These are phyloP conservation scores for Scaptomyza pallida DNA, from an alignment of 1,140 invertebrate species.

Conservation along the genomic window DNA sequence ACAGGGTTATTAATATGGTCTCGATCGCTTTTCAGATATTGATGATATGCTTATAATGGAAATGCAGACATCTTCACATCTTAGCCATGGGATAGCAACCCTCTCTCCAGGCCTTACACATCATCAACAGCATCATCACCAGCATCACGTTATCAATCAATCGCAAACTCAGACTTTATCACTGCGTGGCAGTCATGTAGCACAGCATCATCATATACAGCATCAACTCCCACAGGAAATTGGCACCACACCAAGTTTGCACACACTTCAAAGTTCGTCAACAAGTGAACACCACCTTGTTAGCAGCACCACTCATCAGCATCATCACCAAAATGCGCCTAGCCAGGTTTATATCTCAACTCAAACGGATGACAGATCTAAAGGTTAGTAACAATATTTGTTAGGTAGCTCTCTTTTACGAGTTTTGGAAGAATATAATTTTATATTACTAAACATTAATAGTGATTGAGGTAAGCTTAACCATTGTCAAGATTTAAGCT, in stretches of 20 bases:
- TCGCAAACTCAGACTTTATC: slow-evolving; percentile 24
- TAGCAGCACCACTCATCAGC: slow-evolving; percentile 43
- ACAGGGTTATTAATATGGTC: slow-evolving; percentile 20
- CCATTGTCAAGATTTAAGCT: too few relatives aligned
- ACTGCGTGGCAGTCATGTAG: slow-evolving; percentile 27
- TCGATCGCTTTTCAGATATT: slow-evolving; percentile 39
- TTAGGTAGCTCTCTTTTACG: not conserved
- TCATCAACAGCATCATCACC: slow-evolving; percentile 51
- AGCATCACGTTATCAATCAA: slow-evolving; percentile 52
- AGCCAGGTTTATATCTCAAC: slow-evolving; percentile 44
- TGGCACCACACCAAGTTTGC: slow-evolving; percentile 48
- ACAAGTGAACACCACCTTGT: slow-evolving; percentile 39
- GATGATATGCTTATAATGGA: slow-evolving; percentile 78
- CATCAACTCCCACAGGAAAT: slow-evolving; percentile 52
- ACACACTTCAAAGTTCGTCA: slow-evolving; percentile 42
- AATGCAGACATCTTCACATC: slow-evolving; percentile 72
- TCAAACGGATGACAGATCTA: slow-evolving; percentile 65
- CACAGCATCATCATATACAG: slow-evolving; percentile 11
- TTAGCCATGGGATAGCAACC: slow-evolving; percentile 65
- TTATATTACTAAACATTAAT: too few relatives aligned
- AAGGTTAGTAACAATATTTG: slow-evolving; percentile 56
- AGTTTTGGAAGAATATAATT: too few relatives aligned
- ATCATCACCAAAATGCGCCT: slow-evolving; percentile 48
- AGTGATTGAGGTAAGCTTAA: too few relatives aligned
- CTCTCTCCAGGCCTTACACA: slow-evolving; percentile 55